Evolutionary conservation across 2,797 vertebrate genomes (phyloP), one percentile per base, ranked within the genome.

Genomic region (Botia kubotai): DNA sequence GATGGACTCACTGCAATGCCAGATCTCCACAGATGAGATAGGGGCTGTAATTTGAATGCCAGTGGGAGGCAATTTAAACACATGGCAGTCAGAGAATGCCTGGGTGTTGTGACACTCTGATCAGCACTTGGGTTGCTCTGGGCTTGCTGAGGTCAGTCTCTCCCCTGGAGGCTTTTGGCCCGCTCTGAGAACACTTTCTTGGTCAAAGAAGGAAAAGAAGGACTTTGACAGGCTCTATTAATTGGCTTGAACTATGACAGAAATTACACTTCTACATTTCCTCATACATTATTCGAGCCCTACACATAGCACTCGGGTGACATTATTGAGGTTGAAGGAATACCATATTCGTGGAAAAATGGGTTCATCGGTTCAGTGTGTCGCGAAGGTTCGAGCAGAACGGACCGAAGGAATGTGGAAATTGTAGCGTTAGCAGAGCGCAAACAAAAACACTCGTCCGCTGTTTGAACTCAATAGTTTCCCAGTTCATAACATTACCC

Each of bases 21-120:
- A 73, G 75, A 82, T 81, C 73, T 84, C 72, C 75, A 81, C 78
- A 83, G 85, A 87, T 82, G 88, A 88, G 87, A 88, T 87, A 86
- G 74, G 84, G 83, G 80, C 80, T 87, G 92, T 94, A 92, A 94
- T 94, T 93, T 93, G 91, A 94, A 92, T 91, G 90, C 91, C 92
- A 90, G 93, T 88, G 82, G 92, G 92, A 92, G 93, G 93, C 92
- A 91, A 94, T 95, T 94, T 93, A 93, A 93, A 91, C 91, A 90
- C 89, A 89, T 89, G 88, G 88, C 92, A 92, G 92, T 91, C 90
- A 92, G 90, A 89, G 87, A 92, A 90, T 87, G 89, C 82, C 63
- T 88, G 89, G 91, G 89, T 84, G 86, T 87, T 82, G 88, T 87
- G 88, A 91, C 87, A 87, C 79, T 74, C 80, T 82, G 82, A 84